Conservation (phyloP, 2,113 vertebrate species). For the Gobio gobio region DNA sequence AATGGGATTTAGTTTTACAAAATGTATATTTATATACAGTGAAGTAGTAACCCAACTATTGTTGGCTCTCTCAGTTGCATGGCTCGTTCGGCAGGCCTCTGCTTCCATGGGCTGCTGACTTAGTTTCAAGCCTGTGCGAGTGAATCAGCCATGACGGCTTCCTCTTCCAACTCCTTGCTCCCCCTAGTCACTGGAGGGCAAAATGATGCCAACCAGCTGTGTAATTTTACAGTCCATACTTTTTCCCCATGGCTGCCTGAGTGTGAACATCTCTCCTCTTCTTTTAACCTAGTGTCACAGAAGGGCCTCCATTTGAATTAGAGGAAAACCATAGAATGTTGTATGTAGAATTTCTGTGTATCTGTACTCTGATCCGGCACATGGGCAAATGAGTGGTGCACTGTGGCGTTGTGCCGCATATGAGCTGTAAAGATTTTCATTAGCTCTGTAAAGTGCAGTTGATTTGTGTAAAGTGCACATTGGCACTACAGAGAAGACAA, state of each 20-base stretch:
- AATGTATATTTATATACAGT: background rate
- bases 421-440: background rate
- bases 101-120: slow-evolving; percentile 27
- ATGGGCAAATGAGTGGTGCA: background rate
- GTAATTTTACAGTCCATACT: slow-evolving; percentile 18
- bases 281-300: slow-evolving; percentile 20
- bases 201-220: slow-evolving; percentile 35
- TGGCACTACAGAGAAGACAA: background rate
- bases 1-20: background rate
- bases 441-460: background rate
- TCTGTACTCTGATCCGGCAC: background rate
- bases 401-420: background rate
- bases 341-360: background rate
- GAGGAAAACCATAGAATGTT: background rate
- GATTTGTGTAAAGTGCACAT: background rate
- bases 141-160: slow-evolving; percentile 30
- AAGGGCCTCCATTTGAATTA: background rate
- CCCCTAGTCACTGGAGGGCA: slow-evolving; percentile 37
- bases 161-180: slow-evolving; percentile 36
- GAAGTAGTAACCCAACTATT: background rate
- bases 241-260: slow-evolving; percentile 26
- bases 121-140: slow-evolving; percentile 23
- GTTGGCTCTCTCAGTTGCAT: background rate
- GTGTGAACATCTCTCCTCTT: slow-evolving; percentile 14
- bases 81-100: background rate